Conservation (phyloP, 2,113 vertebrate species). For the Tyto alba region DNA sequence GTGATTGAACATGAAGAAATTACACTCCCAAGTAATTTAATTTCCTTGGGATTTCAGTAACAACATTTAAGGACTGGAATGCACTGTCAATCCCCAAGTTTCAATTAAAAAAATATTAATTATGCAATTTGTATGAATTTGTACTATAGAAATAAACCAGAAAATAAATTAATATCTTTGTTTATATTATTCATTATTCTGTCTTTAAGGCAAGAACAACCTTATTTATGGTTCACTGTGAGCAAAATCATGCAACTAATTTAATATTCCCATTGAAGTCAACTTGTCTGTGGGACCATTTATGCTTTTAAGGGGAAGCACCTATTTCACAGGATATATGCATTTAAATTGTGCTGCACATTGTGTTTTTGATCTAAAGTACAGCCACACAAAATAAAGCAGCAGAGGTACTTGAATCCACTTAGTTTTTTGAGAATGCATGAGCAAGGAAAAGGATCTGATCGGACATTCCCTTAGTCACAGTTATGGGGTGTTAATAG, state of each 20-base stretch:
- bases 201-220: not conserved
- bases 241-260: not conserved
- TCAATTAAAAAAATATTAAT: not conserved
- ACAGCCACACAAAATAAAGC: not conserved
- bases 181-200: not conserved
- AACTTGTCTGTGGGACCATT: not conserved
- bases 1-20: constrained; percentile 39
- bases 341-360: not conserved
- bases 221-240: not conserved
- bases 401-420: not conserved
- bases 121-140: not conserved
- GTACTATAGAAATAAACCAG: not conserved
- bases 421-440: not conserved
- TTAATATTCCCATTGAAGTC: not conserved
- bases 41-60: constrained; percentile 22
- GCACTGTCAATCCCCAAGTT: not conserved
- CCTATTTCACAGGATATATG: not conserved
- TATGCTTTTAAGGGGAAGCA: not conserved
- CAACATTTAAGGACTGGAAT: not conserved
- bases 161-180: not conserved
- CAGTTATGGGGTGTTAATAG: not conserved
- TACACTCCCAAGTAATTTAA: not conserved
- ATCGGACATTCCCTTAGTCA: not conserved
- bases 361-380: not conserved
- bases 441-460: not conserved